Evolutionary conservation across 2,888 invertebrate genomes (phyloP).

Genomic region (Anticlea derivata): DNA sequence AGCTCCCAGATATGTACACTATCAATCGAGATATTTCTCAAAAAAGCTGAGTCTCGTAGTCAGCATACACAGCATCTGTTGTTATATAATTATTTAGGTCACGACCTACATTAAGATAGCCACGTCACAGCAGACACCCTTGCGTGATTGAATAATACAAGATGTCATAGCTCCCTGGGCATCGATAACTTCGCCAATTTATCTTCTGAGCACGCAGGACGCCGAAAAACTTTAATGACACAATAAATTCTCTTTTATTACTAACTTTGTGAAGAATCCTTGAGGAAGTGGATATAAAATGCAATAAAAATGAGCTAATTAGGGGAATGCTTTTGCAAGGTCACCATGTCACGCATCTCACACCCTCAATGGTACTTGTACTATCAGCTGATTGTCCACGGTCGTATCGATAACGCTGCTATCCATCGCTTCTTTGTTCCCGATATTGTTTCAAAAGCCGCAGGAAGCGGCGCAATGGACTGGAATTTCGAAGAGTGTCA

Average conservation of each 20-base stretch:
- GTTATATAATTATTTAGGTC: constrained; percentile 39
- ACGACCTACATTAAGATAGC: constrained; percentile 32
- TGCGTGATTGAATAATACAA: constrained; percentile 12
- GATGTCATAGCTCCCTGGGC: constrained; percentile 1
- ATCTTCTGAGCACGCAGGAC: constrained; percentile 9
- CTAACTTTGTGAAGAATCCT: constrained; percentile 21
- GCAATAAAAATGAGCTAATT: constrained; percentile 32
- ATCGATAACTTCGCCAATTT: constrained; percentile 15
- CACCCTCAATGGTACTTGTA: constrained; percentile 49
- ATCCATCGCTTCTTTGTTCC: constrained; percentile 37
- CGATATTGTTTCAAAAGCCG: constrained; percentile 3
- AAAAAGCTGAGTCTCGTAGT: neutral
- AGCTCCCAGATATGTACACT: too few relatives aligned
- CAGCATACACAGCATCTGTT: constrained; percentile 13
- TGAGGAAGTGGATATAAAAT: constrained; percentile 17
- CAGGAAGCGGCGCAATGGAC: constrained; percentile 6
- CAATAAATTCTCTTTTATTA: constrained; percentile 26
- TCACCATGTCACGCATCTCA: constrained; percentile 53
- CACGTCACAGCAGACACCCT: constrained; percentile 20
- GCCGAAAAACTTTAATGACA: constrained; percentile 20
- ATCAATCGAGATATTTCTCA: neutral
- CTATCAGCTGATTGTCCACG: constrained; percentile 33
- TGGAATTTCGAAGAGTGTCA: constrained; percentile 20
- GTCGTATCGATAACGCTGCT: constrained; percentile 31
- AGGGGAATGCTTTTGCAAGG: constrained; percentile 40